A percentile compares a stretch with the other conserved stretches of the same genome.
These are phyloP conservation scores for Microchirus variegatus DNA, from an alignment of 2,797 vertebrate species.

Conservation along the genomic window DNA sequence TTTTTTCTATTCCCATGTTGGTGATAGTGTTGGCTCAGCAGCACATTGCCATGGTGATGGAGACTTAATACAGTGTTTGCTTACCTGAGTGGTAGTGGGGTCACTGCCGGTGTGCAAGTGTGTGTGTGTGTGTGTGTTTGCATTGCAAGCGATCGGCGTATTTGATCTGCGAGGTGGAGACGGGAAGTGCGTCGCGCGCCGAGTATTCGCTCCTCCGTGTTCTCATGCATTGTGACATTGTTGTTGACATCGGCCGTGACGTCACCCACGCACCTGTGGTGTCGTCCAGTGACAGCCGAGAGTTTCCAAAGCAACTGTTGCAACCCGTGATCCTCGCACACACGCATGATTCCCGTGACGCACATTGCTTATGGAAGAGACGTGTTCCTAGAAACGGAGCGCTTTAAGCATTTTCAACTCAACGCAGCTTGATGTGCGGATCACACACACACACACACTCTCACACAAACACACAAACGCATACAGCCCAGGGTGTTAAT, in stretches of 20 bases:
- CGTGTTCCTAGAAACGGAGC: conserved; percentile 3
- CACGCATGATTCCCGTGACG: conserved; percentile 23
- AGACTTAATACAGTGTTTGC: conserved; percentile 7
- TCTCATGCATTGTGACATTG: neutral
- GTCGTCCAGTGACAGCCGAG: conserved; percentile 10
- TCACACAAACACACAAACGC: too few species aligned
- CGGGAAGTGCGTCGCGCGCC: neutral
- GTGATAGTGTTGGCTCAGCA: neutral
- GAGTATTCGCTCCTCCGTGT: neutral
- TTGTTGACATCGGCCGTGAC: conserved; percentile 19
- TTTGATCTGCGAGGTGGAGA: neutral
- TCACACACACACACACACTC: neutral
- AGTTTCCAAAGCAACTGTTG: conserved; percentile 34
- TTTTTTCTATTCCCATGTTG: too few species aligned
- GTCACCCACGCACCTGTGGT: conserved; percentile 12
- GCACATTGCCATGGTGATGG: neutral
- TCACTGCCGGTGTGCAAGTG: conserved; percentile 2
- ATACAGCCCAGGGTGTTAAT: neutral
- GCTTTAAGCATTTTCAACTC: neutral
- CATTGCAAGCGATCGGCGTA: neutral
- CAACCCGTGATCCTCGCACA: conserved; percentile 22
- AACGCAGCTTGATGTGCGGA: neutral
- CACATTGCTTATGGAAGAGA: neutral
- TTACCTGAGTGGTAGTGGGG: neutral
- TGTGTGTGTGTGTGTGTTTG: conserved; percentile 6